Evolutionary conservation across 2,888 invertebrate genomes (phyloP), one percentile per base, ranked within the genome.

Genomic region (Silvanus unidentatus): DNA sequence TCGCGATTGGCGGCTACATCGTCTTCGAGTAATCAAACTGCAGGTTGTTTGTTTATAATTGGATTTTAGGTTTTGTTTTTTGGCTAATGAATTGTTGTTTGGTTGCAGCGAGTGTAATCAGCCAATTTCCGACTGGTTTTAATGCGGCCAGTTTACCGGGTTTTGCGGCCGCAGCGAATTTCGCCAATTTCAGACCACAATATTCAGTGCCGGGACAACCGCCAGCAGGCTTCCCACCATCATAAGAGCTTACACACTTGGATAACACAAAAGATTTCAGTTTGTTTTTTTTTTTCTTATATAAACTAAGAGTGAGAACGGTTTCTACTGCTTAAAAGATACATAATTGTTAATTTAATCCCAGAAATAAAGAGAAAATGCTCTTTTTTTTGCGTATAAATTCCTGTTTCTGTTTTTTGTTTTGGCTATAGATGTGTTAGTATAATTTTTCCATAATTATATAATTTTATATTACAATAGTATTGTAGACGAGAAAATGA

Each of bases 171-270:
- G 86, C 87, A 43, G 86, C 88, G 35, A 92, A 88, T 75, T 91
- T 93, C 73, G 84, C 87, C 59, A 87, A 87, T 72, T 92, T 92
- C 77, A 82, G 92, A 73, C 92, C 93, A 66, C 91, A 92, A 78
- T 93, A 88, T 73, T 81, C 82, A 36, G 79, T 83, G 44, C 82
- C 82, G 34, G 81, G 81, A 30, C 81, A 80, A 64, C 77, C 77
- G 28, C 68, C 71, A 13, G 58, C 66, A 42, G 71, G 71, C 47
- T 71, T 71, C 52, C 68, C 70, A 42, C 70, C 71, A 22, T 5
- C 22, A 22, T 22, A 22, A 22, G 8, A 5, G 8, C 8, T 5
- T 5, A 22, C 22, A 22, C 22, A 22, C 4, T 22, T 22, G 3
- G 3, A 5, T 22, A 5, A 22, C 3, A 3, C 8, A 22, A 22